These are phyloP conservation scores for Myrmecobius fasciatus DNA, from an alignment of 2,113 vertebrate genomes.

Conservation along the genomic window DNA sequence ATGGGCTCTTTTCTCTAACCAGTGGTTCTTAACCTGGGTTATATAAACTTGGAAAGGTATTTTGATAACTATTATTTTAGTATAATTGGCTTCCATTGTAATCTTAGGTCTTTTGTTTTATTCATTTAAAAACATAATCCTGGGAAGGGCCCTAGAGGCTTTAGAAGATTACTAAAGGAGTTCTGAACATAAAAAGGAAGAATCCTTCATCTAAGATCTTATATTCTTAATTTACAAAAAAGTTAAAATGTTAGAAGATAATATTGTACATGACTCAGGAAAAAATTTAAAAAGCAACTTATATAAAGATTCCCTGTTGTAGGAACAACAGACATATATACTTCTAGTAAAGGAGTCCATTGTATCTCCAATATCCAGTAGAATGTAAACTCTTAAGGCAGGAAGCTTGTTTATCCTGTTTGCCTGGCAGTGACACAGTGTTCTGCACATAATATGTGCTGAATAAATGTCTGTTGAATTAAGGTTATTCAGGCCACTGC, in stretches of 20 bases:
- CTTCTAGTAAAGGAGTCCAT: background rate
- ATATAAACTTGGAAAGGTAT: background rate
- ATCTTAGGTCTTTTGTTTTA: background rate
- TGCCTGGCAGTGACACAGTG: background rate
- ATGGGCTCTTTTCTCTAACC: background rate
- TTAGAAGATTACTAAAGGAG: background rate
- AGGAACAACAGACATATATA: background rate
- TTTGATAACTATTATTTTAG: background rate
- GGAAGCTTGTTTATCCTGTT: background rate
- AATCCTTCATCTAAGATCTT: background rate
- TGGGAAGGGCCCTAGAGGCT: background rate
- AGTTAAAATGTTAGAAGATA: slow-evolving; percentile 13
- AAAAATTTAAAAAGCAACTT: background rate
- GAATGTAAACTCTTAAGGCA: background rate
- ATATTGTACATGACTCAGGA: background rate
- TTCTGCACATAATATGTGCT: background rate
- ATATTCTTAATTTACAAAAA: slow-evolving; percentile 30
- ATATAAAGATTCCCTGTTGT: background rate
- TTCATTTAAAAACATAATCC: background rate
- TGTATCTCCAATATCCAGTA: background rate
- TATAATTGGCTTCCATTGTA: background rate
- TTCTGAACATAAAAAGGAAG: background rate
- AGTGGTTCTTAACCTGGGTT: background rate
- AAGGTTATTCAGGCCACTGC: background rate
- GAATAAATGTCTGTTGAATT: background rate